phyloP scores from a whole-genome alignment of 1,140 invertebrate genomes.

The Bombus vancouverensis region DNA sequence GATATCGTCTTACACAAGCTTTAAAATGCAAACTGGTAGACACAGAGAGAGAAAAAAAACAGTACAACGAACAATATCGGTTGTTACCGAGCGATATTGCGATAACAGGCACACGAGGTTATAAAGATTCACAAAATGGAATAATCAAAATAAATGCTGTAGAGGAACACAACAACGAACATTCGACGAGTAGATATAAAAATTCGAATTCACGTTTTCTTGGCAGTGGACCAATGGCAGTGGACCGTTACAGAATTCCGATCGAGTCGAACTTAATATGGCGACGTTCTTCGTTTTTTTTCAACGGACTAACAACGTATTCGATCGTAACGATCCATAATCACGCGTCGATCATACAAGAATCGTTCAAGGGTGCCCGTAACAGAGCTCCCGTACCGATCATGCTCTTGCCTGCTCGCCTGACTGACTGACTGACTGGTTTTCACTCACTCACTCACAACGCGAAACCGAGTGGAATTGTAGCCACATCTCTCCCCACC shows the following conservation, averaged over 20 bases:
- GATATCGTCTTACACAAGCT: slow-evolving; percentile 37
- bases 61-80: not conserved
- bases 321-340: slow-evolving; percentile 33
- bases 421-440: slow-evolving; percentile 79
- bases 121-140: not conserved
- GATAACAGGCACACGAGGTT: not conserved
- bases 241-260: slow-evolving; percentile 24
- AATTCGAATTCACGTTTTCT: not conserved
- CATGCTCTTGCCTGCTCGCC: slow-evolving; percentile 55
- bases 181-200: not conserved
- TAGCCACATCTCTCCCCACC: slow-evolving; percentile 61
- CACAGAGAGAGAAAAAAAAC: not conserved
- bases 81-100: not conserved
- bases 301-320: slow-evolving; percentile 20
- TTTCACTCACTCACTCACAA: slow-evolving; percentile 76
- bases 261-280: slow-evolving; percentile 1
- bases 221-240: slow-evolving; percentile 42
- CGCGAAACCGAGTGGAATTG: slow-evolving; percentile 70
- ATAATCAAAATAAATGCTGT: slow-evolving; percentile 26
- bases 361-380: slow-evolving; percentile 26
- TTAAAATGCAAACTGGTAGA: slow-evolving; percentile 9
- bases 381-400: slow-evolving; percentile 38
- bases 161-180: slow-evolving; percentile 14
- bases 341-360: slow-evolving; percentile 25
- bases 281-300: not conserved